Conservation (phyloP, 1,140 invertebrate species). For the Drosophila rhopaloa region DNA sequence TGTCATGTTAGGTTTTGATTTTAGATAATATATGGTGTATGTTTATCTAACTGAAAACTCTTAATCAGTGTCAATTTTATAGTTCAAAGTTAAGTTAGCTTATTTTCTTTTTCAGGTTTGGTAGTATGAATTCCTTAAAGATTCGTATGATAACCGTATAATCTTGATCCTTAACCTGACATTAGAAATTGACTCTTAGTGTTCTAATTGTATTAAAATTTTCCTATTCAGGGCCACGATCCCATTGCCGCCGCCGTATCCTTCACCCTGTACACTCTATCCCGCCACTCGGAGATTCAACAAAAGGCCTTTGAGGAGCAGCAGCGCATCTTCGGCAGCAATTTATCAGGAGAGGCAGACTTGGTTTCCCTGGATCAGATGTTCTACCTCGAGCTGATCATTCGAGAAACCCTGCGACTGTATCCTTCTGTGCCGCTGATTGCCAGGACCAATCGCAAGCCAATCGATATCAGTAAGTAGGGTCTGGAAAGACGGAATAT, state of each 20-base stretch:
- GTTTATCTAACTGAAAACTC: too few relatives aligned
- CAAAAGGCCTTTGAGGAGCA: slow-evolving; percentile 87
- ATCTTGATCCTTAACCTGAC: too few relatives aligned
- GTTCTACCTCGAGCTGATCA: slow-evolving; percentile 89
- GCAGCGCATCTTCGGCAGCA: slow-evolving; percentile 85
- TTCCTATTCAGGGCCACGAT: slow-evolving; percentile 86
- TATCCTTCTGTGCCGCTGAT: slow-evolving; percentile 91
- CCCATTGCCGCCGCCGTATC: slow-evolving; percentile 68
- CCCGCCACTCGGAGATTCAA: slow-evolving; percentile 84
- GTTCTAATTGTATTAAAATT: too few relatives aligned
- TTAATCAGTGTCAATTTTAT: too few relatives aligned
- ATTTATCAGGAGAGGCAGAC: slow-evolving; percentile 70
- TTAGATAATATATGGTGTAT: too few relatives aligned
- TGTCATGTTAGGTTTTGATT: too few relatives aligned
- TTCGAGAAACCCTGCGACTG: slow-evolving; percentile 88
- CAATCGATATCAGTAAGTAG: slow-evolving; percentile 86
- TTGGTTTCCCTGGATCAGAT: slow-evolving; percentile 85
- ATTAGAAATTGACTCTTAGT: too few relatives aligned
- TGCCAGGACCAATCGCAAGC: slow-evolving; percentile 86
- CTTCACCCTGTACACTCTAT: slow-evolving; percentile 75
- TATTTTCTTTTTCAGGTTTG: too few relatives aligned
- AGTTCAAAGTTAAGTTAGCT: too few relatives aligned
- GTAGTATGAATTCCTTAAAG: too few relatives aligned
- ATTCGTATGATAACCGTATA: too few relatives aligned
- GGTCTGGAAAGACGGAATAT: too few relatives aligned